These are phyloP conservation scores for Sebastes steindachneri DNA, from an alignment of 2,797 vertebrate genomes.

Conservation along the genomic window DNA sequence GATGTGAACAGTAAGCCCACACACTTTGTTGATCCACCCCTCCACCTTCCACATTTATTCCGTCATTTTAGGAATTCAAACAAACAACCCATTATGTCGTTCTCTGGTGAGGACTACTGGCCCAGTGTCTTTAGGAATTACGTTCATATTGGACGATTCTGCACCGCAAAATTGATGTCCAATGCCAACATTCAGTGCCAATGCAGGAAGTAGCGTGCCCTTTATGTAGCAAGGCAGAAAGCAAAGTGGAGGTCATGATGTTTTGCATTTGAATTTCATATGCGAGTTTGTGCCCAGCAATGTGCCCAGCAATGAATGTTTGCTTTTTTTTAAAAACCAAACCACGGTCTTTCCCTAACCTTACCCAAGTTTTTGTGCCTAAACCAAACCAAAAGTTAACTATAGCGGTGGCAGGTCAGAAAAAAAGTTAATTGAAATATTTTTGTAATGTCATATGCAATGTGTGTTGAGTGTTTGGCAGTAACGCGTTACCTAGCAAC, in stretches of 20 bases:
- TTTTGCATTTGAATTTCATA: constrained; percentile 1
- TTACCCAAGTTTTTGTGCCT: neutral
- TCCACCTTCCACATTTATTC: neutral
- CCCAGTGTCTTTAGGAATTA: neutral
- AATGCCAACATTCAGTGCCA: neutral
- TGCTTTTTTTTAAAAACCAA: neutral
- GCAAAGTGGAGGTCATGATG: neutral
- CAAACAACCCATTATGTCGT: neutral
- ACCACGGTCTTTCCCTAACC: neutral
- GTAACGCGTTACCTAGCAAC: accelerated
- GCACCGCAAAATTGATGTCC: neutral
- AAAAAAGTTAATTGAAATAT: neutral
- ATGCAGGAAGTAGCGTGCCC: neutral
- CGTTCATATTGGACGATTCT: neutral
- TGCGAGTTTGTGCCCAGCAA: neutral
- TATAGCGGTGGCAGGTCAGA: neutral
- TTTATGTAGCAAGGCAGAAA: neutral
- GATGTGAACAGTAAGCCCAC: neutral
- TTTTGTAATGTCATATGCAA: neutral
- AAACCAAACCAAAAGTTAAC: neutral
- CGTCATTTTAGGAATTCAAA: neutral
- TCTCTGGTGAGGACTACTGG: neutral
- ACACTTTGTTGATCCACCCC: neutral
- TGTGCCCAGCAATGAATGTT: neutral
- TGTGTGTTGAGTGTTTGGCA: neutral